Evolutionary conservation across 2,888 invertebrate genomes (phyloP).

Genomic region (Tipula helvola): DNA sequence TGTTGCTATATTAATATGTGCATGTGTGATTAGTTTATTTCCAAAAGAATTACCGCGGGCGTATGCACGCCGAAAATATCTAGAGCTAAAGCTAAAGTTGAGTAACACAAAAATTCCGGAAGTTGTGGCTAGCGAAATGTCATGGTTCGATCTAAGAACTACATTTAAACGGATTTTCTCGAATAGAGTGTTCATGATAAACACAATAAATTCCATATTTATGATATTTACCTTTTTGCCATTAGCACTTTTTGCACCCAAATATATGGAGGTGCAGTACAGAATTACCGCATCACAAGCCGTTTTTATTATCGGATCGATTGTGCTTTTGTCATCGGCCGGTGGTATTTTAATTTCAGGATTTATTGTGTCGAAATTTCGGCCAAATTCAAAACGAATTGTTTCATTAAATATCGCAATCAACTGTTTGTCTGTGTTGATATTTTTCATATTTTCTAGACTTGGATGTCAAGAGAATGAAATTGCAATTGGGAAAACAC

Average conservation of each 20-base stretch:
- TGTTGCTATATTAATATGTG: conserved; percentile 43
- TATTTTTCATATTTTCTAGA: not conserved
- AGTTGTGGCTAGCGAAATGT: not conserved
- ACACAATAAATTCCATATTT: not conserved
- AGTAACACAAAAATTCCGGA: not conserved
- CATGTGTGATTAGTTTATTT: conserved; percentile 42
- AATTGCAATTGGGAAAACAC: not conserved
- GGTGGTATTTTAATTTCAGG: not conserved
- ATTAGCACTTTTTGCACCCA: not conserved
- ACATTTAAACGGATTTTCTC: not conserved
- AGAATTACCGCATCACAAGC: not conserved
- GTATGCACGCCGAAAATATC: conserved; percentile 34
- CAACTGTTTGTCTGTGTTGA: not conserved
- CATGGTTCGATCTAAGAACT: not conserved
- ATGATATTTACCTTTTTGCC: not conserved
- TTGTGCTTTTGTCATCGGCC: not conserved
- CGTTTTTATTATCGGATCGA: not conserved
- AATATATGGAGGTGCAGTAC: not conserved
- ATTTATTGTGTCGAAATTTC: not conserved
- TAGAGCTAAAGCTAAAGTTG: not conserved
- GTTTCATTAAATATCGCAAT: not conserved
- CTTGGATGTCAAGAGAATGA: not conserved
- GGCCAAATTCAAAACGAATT: not conserved
- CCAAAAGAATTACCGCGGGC: conserved; percentile 47
- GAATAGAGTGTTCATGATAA: not conserved